Conservation (phyloP, 2,888 invertebrate genomes). For the Zootermopsis nevadensis region DNA sequence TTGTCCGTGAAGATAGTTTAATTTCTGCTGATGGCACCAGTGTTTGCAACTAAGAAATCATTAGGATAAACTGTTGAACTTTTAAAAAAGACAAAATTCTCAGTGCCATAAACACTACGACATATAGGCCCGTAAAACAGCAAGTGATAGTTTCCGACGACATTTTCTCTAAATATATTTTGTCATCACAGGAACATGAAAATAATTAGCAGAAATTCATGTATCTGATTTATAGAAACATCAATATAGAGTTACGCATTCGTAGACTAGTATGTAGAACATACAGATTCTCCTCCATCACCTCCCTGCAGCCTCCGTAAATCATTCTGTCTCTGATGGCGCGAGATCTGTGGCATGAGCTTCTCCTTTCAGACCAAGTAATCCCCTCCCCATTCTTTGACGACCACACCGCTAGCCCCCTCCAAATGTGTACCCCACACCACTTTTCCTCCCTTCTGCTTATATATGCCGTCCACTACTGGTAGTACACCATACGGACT, state of each 20-base stretch:
- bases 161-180: no score
- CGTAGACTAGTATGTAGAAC: not conserved
- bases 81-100: no score
- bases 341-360: not conserved
- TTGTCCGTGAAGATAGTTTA: no score
- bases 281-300: not conserved
- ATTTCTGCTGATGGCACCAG: no score
- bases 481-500: not conserved
- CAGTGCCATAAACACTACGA: no score
- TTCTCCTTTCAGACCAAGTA: not conserved
- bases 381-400: slow-evolving; percentile 20
- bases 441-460: not conserved
- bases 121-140: no score
- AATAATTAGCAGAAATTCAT: no score
- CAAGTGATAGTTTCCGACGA: no score
- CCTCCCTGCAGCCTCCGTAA: not conserved
- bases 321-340: not conserved
- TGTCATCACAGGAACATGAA: no score
- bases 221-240: no score
- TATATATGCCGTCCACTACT: not conserved
- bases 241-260: not conserved
- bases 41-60: no score
- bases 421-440: not conserved
- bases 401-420: slow-evolving; percentile 6
- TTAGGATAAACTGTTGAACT: no score